phyloP scores from a whole-genome alignment of 23 tunicate genomes.

The Halocynthia roretzi region DNA sequence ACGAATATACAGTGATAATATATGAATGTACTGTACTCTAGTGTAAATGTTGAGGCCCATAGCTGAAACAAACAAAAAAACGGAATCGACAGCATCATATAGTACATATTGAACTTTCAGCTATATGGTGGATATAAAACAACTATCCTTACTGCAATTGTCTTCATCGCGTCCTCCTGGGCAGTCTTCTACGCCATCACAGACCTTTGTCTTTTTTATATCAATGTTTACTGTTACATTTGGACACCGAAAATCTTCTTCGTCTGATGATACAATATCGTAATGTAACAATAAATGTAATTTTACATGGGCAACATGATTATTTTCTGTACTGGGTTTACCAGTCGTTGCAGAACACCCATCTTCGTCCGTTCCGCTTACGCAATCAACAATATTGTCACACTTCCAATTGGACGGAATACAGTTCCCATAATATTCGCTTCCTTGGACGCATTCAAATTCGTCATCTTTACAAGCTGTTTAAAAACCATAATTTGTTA shows the following conservation, averaged over 20 bases:
- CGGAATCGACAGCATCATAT: too few relatives aligned
- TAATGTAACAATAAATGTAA: background rate
- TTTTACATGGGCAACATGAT: background rate
- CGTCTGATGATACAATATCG: background rate
- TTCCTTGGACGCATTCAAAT: slow-evolving; percentile 1
- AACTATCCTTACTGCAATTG: slow-evolving; percentile 9
- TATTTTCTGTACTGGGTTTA: background rate
- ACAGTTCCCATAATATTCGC: background rate
- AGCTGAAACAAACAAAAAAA: too few relatives aligned
- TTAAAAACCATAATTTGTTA: too few relatives aligned
- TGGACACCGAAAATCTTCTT: background rate
- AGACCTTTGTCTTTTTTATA: slow-evolving; percentile 6
- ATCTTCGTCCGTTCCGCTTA: background rate
- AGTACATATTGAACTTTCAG: too few relatives aligned
- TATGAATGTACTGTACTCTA: too few relatives aligned
- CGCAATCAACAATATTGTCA: background rate
- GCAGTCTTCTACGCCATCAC: slow-evolving; percentile 18
- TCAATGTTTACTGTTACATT: background rate
- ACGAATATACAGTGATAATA: too few relatives aligned
- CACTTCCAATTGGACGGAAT: background rate
- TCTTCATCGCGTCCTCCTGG: slow-evolving; percentile 30
- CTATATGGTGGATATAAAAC: too few relatives aligned
- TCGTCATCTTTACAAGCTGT: background rate
- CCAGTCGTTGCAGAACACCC: background rate
- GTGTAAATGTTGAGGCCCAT: too few relatives aligned